phyloP scores from a whole-genome alignment of 2,797 vertebrate genomes.

The Sebastes matsubarae region DNA sequence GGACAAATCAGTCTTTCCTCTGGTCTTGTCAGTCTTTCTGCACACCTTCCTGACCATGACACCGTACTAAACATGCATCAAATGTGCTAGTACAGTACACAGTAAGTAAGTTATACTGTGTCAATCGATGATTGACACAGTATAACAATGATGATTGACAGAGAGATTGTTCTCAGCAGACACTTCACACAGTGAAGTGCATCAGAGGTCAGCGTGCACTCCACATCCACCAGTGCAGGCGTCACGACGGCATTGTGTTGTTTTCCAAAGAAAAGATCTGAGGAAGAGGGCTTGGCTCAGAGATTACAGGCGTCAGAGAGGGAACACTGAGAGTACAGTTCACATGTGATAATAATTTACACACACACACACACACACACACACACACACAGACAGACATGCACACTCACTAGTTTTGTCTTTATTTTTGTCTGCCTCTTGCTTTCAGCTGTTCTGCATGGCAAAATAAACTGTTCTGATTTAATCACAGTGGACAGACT shows the following conservation, averaged over 20 bases:
- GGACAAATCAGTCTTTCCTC: neutral
- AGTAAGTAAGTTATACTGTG: neutral
- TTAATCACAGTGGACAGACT: conserved; percentile 18
- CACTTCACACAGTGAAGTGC: neutral
- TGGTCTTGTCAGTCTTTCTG: neutral
- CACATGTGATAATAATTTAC: conserved; percentile 17
- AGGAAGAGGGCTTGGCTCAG: conserved; percentile 49
- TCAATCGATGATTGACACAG: neutral
- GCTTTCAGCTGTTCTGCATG: conserved; percentile 11
- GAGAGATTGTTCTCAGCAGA: neutral
- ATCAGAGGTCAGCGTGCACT: conserved; percentile 10
- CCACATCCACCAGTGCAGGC: neutral
- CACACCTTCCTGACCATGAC: neutral
- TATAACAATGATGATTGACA: neutral
- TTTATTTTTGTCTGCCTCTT: conserved; percentile 11
- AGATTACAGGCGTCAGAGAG: conserved; percentile 51
- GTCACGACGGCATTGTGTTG: conserved; percentile 32
- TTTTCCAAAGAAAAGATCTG: conserved; percentile 51
- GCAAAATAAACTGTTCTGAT: conserved; percentile 17
- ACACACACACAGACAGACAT: neutral
- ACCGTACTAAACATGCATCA: neutral
- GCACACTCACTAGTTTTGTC: neutral
- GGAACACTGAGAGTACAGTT: conserved; percentile 4
- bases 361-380: no score
- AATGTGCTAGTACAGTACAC: no score